Evolutionary conservation across 2,797 vertebrate genomes (phyloP).

Genomic region (Arctocebus calabarensis): DNA sequence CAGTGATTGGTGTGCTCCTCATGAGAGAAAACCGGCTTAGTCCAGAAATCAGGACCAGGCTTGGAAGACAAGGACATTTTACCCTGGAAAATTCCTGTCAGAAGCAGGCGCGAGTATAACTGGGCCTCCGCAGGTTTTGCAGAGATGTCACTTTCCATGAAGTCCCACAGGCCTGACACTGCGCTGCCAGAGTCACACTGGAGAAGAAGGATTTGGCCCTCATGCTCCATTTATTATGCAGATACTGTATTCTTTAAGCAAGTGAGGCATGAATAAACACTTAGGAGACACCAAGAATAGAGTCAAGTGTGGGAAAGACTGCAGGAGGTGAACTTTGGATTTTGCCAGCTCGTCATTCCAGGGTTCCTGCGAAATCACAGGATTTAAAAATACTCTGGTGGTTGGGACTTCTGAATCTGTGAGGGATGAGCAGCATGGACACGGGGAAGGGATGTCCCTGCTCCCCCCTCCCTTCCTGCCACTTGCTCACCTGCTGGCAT

Average conservation of each 20-base stretch:
- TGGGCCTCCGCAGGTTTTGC: neutral
- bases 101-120: neutral
- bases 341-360: slow-evolving; percentile 61
- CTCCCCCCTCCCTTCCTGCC: no score
- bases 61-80: neutral
- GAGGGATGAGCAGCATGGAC: neutral
- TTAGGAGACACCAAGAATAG: slow-evolving; percentile 62
- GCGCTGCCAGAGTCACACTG: fast-evolving
- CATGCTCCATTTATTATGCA: neutral
- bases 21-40: neutral
- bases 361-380: slow-evolving; percentile 65
- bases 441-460: neutral
- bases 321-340: slow-evolving; percentile 68
- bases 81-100: neutral
- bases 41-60: neutral
- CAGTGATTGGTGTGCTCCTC: neutral
- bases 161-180: neutral
- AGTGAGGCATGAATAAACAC: slow-evolving; percentile 6
- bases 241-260: neutral
- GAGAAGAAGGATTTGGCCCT: neutral
- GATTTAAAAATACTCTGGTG: slow-evolving; percentile 64
- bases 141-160: neutral
- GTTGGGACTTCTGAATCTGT: neutral
- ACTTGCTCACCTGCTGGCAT: neutral
- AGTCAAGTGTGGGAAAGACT: slow-evolving; percentile 34